phyloP scores from a whole-genome alignment of 2,797 vertebrate genomes.

The Scolopax rusticola region DNA sequence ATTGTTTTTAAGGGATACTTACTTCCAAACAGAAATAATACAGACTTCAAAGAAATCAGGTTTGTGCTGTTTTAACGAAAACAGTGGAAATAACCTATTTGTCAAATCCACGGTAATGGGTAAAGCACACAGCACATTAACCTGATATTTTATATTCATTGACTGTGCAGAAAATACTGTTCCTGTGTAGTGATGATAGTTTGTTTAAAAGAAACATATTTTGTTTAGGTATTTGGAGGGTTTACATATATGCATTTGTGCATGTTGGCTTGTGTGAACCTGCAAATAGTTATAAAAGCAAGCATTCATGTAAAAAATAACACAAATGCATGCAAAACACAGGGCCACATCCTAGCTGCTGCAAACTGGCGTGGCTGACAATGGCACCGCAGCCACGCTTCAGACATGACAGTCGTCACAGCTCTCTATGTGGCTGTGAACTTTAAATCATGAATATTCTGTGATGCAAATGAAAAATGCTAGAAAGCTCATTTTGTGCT shows the following conservation, averaged over 20 bases:
- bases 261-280: not conserved
- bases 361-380: not conserved
- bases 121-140: not conserved
- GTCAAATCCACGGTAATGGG: not conserved
- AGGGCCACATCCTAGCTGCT: not conserved
- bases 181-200: not conserved
- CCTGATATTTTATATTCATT: not conserved
- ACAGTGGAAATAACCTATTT: not conserved
- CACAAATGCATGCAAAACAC: not conserved
- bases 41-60: not conserved
- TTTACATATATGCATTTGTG: not conserved
- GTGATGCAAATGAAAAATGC: not conserved
- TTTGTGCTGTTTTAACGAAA: not conserved
- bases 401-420: constrained; percentile 44
- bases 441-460: not conserved
- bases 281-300: not conserved
- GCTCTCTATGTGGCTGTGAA: not conserved
- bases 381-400: not conserved
- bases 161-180: not conserved
- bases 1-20: constrained; percentile 25
- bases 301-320: not conserved
- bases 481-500: not conserved
- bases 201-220: not conserved
- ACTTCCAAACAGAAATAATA: not conserved
- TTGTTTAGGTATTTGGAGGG: not conserved